Evolutionary conservation across 2,113 vertebrate species (phyloP).

Genomic region (Cettia cetti): DNA sequence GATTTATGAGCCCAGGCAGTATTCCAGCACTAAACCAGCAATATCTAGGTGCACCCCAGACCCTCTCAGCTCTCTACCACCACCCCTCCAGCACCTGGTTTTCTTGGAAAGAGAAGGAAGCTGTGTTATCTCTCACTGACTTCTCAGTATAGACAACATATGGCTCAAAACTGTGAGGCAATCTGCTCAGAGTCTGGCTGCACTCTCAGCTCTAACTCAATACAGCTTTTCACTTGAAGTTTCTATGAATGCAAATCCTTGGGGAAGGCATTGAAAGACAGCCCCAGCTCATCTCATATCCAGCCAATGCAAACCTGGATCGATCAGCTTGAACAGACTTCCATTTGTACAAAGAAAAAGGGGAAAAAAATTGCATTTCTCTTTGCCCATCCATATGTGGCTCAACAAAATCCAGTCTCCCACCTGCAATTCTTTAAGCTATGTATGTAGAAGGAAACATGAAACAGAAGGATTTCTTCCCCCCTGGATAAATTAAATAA

Average conservation of each 20-base stretch:
- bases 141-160: constrained; percentile 57
- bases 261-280: not conserved
- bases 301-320: not conserved
- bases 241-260: not conserved
- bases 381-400: not conserved
- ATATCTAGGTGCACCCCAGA: not conserved
- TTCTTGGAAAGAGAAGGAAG: constrained; percentile 44
- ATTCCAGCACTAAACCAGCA: not conserved
- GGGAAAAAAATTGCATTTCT: not conserved
- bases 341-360: not conserved
- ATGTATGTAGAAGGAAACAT: not conserved
- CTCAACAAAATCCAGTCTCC: not conserved
- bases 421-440: not conserved
- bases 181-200: constrained; percentile 47
- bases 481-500: not conserved
- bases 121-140: constrained; percentile 18
- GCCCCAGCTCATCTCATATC: not conserved
- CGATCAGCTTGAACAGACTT: not conserved
- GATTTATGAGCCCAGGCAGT: not conserved
- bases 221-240: not conserved
- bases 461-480: not conserved
- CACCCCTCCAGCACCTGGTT: not conserved
- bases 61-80: not conserved
- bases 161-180: constrained; percentile 46
- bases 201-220: not conserved